These are phyloP conservation scores for Hermodice carunculata DNA, from an alignment of 2,888 invertebrate species.

Conservation along the genomic window DNA sequence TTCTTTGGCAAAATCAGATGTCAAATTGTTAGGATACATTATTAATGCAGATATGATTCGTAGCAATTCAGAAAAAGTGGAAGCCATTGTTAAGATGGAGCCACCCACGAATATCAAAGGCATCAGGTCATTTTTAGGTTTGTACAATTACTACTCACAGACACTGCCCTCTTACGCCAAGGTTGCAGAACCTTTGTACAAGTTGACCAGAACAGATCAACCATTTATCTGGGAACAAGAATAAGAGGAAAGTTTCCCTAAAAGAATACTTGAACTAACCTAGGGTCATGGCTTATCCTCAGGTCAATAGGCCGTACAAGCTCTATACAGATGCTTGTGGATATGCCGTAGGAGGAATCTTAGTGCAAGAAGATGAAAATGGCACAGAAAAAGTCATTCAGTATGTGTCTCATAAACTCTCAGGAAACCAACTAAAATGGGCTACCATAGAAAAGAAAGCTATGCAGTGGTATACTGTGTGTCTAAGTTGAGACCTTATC, in stretches of 20 bases:
- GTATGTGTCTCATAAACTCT: neutral
- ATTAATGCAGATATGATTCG: constrained; percentile 19
- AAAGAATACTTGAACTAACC: constrained; percentile 2
- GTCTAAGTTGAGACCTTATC: constrained; percentile 5
- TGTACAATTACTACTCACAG: too few relatives aligned
- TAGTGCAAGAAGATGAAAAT: neutral
- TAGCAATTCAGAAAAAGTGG: constrained; percentile 28
- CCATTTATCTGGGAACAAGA: neutral
- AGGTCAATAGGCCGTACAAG: neutral
- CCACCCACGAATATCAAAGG: constrained; percentile 10
- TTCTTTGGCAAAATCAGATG: constrained; percentile 15
- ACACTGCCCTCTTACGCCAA: constrained; percentile 15
- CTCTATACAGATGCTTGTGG: constrained; percentile 9
- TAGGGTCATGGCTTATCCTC: constrained; percentile 4
- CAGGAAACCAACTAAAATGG: neutral
- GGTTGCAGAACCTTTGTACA: constrained; percentile 10
- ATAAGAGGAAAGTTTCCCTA: neutral
- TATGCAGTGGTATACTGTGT: constrained; percentile 1
- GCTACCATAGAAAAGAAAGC: constrained; percentile 17
- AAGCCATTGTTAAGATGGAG: constrained; percentile 10
- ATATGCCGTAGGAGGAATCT: constrained; percentile 4
- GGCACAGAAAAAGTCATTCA: constrained; percentile 2
- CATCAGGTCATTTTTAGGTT: too few relatives aligned
- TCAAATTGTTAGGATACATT: constrained; percentile 27
- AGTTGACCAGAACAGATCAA: constrained; percentile 1